Evolutionary conservation across 2,888 invertebrate species (phyloP), one percentile per base, ranked within the genome.

Genomic region (Tachina fera): DNA sequence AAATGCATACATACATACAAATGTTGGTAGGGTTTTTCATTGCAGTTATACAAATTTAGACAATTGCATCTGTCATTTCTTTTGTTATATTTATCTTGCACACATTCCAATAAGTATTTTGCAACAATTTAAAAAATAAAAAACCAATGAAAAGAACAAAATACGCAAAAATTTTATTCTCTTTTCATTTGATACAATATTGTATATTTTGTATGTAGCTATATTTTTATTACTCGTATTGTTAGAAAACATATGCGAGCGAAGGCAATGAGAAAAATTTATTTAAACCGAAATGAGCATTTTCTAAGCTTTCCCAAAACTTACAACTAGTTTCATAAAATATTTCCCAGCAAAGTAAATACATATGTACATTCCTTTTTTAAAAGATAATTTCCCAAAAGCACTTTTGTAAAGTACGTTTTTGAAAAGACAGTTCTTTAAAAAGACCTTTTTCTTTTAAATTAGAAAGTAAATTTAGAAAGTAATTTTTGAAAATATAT

Each of bases 11-110:
- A 31, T 31, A 19, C 16, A 16, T 10, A 8, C 11, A 11, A 1
- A 10, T 63, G n/a, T 19, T 39, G 19, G 65, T 76, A 60, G 58
- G 14, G 13, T 53, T 68, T 53, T 71, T 53, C 74, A 53, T 70
- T 67, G 53, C 41, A 65, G 51, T 70, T 31, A 74, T n/a, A 76
- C 53, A 76, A 45, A 67, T 76, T 51, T 22, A 60, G 10, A 80
- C 84, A 84, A 84, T 81, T 72, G 47, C 84, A 81, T 76, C 84
- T 84, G 84, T 63, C 72, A 81, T 61, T 53, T 72, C 75, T 71
- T 60, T 82, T 85, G 82, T 86, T 63, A 11, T 47, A 2, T n/a
- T n/a, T n/a, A n/a, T 60, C 4, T 6, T 41, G 8, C 53, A 51
- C 14, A 56, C 45, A 74, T 84, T 80, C 53, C 31, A 31, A 31